phyloP scores from a whole-genome alignment of 2,797 vertebrate genomes.

The Triplophysa yarkandensis region DNA sequence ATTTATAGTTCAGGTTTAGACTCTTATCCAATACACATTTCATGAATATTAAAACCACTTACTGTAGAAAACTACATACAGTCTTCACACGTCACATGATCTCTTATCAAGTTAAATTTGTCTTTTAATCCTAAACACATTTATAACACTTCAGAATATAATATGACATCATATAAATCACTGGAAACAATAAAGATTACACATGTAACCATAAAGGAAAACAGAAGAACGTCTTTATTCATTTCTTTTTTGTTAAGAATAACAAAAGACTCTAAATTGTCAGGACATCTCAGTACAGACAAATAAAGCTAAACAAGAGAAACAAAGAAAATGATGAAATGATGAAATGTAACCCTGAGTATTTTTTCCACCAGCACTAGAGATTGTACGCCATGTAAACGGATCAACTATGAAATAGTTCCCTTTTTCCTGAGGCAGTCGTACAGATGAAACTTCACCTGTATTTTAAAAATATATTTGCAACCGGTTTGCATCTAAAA shows the following conservation, averaged over 20 bases:
- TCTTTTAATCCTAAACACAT: too few species aligned
- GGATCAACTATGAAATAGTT: not conserved
- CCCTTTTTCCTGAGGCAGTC: constrained; percentile 1
- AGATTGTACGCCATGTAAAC: not conserved
- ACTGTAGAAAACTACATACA: too few species aligned
- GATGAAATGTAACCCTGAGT: not conserved
- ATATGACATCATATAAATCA: too few species aligned
- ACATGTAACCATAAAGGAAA: too few species aligned
- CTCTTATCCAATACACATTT: too few species aligned
- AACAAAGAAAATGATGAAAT: not conserved
- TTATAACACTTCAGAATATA: too few species aligned
- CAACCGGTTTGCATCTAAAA: not conserved
- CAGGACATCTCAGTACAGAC: not conserved
- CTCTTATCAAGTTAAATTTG: too few species aligned
- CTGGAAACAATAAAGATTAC: too few species aligned
- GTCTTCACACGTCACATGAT: too few species aligned
- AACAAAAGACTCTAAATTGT: not conserved
- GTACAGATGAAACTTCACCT: not conserved
- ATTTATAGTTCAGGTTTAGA: too few species aligned
- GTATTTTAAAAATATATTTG: not conserved
- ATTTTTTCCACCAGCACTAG: not conserved
- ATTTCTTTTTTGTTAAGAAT: not conserved
- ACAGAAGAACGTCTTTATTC: too few species aligned
- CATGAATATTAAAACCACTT: too few species aligned
- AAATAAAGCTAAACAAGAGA: not conserved